Conservation (phyloP, 2,797 vertebrate genomes). For the Chaenodraco wilsoni region DNA sequence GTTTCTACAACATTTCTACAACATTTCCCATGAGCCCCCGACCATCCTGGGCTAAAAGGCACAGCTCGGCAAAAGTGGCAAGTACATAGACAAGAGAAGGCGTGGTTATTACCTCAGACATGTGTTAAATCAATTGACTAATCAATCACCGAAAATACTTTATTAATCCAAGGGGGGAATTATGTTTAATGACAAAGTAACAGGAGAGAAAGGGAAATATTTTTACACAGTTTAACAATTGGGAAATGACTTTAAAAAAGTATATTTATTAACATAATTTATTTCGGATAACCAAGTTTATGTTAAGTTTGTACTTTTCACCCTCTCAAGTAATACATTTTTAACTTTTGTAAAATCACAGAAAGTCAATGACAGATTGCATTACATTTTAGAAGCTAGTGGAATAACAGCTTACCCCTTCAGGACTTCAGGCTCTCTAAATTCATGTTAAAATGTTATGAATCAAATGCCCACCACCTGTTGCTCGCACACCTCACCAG, state of each 20-base stretch:
- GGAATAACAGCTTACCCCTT: neutral
- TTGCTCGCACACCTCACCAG: conserved; percentile 21
- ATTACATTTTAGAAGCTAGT: neutral
- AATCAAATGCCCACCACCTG: conserved; percentile 35
- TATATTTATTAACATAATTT: neutral
- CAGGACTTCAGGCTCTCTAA: neutral
- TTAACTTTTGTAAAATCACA: neutral
- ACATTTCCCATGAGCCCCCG: neutral
- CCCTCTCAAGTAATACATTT: neutral
- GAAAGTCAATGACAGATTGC: neutral
- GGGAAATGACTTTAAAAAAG: neutral
- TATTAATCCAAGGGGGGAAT: too few relatives aligned
- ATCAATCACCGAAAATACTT: too few relatives aligned
- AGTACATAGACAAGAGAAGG: neutral
- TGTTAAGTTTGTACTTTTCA: neutral
- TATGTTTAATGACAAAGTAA: neutral
- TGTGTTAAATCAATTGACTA: neutral
- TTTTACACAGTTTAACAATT: neutral
- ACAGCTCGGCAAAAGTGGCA: neutral
- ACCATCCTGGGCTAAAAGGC: neutral
- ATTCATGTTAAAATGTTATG: conserved; percentile 16
- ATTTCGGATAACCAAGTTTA: neutral
- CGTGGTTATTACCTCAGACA: neutral
- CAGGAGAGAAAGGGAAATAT: neutral
- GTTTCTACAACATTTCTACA: neutral